Base-by-base conservation (phyloP, 2,113 vertebrate species). In the Kryptolebias marmoratus region DNA sequence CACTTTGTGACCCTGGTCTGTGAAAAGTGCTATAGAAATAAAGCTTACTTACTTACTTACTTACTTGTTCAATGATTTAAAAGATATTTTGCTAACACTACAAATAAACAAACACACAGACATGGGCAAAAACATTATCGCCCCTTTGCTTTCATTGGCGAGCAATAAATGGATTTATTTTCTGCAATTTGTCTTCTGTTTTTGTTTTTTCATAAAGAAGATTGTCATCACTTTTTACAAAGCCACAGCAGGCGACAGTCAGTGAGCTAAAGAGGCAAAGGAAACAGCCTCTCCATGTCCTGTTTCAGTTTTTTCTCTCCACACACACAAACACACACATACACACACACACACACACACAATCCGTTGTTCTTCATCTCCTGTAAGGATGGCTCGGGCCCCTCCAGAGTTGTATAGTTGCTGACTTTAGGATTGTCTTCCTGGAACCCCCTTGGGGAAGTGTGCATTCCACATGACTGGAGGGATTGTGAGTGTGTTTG, bases 371-470 rank as follows among this genome's bases (percentile, higher is more conserved):
- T 82, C 78, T 62, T 61, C 5, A 32, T 32, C 59, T 84, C 87
- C 72, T 84, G 77, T 87, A 68, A 79, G 65, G 80, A 79, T 69
- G 67, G 77, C 74, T 74, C 64, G 77, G 84, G 85, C 84, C 90
- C 80, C 90, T 87, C 70, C 68, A 61, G 79, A 56, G 79, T 79
- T 82, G 82, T 80, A 84, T 87, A 84, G 80, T 75, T 80, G 86
- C 87, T 86, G 87, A 86, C 84, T 75, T 50, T 79, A 15, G 77
- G 73, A 88, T 89, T 92, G 90, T 92, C 62, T 83, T 81, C 64
- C 69, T 44, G 64, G 59, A 69, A 75, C 44, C 84, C 85, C 85
- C 86, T 73, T 73, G 66, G 85, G 83, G 73, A 52, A 59, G 60
- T 50, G 73, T 78, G 75, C 80, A 68, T 61, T 83, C 66, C 61